phyloP scores from a whole-genome alignment of 1,140 invertebrate species.

The Dreissena rostriformis region DNA sequence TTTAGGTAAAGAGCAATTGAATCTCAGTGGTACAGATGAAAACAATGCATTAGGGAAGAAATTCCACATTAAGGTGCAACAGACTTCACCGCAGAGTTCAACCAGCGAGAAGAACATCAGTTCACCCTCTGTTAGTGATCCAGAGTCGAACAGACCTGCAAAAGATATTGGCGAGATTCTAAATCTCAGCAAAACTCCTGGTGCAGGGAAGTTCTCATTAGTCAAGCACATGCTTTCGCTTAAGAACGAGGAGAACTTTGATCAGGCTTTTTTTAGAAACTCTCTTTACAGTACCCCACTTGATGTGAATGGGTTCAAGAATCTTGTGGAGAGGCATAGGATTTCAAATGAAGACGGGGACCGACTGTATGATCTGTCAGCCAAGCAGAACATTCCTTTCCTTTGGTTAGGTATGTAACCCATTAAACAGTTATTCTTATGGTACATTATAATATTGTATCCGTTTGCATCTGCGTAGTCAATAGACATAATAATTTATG shows the following conservation, averaged over 20 bases:
- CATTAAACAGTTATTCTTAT: too few relatives aligned
- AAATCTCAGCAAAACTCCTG: not conserved
- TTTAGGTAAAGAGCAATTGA: not conserved
- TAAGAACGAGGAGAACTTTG: conserved; percentile 50
- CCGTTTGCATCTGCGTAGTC: too few relatives aligned
- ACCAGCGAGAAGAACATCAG: too few relatives aligned
- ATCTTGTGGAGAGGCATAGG: conserved; percentile 22
- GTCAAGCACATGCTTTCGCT: conserved; percentile 44
- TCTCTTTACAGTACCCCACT: conserved; percentile 16
- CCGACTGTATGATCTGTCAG: conserved; percentile 38
- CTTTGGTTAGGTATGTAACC: conserved; percentile 41
- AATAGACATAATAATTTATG: too few relatives aligned
- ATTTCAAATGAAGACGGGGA: conserved; percentile 5
- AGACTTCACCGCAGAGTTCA: too few relatives aligned
- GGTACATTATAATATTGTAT: too few relatives aligned
- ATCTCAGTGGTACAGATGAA: not conserved
- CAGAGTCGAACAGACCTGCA: too few relatives aligned
- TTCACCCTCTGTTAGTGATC: too few relatives aligned
- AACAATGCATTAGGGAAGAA: too few relatives aligned
- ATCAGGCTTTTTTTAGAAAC: conserved; percentile 44
- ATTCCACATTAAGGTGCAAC: too few relatives aligned
- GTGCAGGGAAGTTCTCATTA: conserved; percentile 43
- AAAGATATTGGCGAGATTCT: too few relatives aligned
- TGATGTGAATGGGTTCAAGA: conserved; percentile 35
- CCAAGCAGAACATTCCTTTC: conserved; percentile 50